phyloP scores from a whole-genome alignment of 1,140 invertebrate species.

The Oppia nitens region DNA sequence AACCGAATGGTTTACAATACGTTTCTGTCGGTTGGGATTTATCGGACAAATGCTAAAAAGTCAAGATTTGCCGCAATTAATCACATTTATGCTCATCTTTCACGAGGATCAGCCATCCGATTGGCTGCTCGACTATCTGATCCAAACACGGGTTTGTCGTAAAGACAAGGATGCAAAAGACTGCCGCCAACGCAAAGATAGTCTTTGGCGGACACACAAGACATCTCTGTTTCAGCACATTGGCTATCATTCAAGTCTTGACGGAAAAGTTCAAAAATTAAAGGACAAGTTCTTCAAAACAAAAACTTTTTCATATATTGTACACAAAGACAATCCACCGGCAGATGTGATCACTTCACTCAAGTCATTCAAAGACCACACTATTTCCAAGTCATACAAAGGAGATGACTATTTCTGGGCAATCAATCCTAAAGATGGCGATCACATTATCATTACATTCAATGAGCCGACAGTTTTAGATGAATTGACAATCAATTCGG shows the following conservation, averaged over 20 bases:
- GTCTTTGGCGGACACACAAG: constrained; percentile 70
- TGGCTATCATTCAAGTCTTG: constrained; percentile 81
- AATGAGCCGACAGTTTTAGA: constrained; percentile 51
- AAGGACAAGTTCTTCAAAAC: constrained; percentile 89
- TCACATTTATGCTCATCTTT: constrained; percentile 87
- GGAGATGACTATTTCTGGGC: constrained; percentile 89
- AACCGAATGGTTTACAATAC: constrained; percentile 75
- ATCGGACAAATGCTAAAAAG: constrained; percentile 88
- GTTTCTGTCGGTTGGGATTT: constrained; percentile 84
- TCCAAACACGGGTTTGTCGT: constrained; percentile 75
- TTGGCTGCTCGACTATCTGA: constrained; percentile 80
- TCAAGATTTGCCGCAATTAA: constrained; percentile 64
- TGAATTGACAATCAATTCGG: constrained; percentile 71
- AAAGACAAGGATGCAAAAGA: constrained; percentile 63
- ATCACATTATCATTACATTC: constrained; percentile 65
- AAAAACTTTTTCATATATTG: constrained; percentile 31
- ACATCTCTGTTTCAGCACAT: constrained; percentile 75
- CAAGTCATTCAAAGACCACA: constrained; percentile 64
- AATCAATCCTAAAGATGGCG: constrained; percentile 59
- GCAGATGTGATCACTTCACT: constrained; percentile 58
- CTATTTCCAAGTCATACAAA: constrained; percentile 59
- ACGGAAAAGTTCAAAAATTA: constrained; percentile 89
- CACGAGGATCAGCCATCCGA: constrained; percentile 92
- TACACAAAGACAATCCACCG: constrained; percentile 38
- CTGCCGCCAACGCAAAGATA: constrained; percentile 58